These are phyloP conservation scores for Rhineura floridana DNA, from an alignment of 2,113 vertebrate genomes.

Conservation along the genomic window DNA sequence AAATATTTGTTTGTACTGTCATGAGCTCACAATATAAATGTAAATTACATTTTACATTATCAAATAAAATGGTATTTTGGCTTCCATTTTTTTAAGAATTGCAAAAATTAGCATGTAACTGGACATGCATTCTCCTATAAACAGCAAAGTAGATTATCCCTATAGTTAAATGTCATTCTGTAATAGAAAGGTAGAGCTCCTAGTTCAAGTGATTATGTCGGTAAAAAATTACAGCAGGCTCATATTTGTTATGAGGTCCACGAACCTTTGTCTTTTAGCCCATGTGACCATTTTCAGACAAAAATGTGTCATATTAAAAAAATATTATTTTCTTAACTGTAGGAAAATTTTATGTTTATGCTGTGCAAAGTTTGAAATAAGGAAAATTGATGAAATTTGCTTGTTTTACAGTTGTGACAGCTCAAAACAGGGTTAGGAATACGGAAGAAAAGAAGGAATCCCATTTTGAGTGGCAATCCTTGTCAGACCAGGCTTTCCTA, in stretches of 20 bases:
- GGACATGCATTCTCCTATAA: constrained; percentile 57
- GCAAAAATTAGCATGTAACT: constrained; percentile 57
- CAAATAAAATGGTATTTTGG: constrained; percentile 68
- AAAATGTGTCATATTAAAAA: not conserved
- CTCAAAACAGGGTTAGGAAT: not conserved
- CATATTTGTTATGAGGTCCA: constrained; percentile 26
- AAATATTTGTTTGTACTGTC: constrained; percentile 38
- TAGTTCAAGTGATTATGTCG: constrained; percentile 54
- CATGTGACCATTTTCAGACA: constrained; percentile 2
- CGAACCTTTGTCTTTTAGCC: constrained; percentile 19
- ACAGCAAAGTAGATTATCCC: constrained; percentile 48
- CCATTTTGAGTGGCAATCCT: not conserved
- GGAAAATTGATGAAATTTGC: not conserved
- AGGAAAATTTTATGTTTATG: not conserved
- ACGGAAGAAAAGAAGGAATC: not conserved
- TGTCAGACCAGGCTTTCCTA: not conserved
- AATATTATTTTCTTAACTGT: not conserved
- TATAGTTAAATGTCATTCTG: constrained; percentile 66
- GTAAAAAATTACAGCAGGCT: constrained; percentile 44
- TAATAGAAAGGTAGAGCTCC: too few species aligned
- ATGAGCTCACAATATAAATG: constrained; percentile 49
- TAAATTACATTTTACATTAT: constrained; percentile 49
- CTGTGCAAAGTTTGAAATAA: not conserved
- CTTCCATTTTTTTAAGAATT: constrained; percentile 61
- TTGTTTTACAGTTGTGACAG: not conserved